phyloP scores from a whole-genome alignment of 2,888 invertebrate species.

The Spicauda simplicius region DNA sequence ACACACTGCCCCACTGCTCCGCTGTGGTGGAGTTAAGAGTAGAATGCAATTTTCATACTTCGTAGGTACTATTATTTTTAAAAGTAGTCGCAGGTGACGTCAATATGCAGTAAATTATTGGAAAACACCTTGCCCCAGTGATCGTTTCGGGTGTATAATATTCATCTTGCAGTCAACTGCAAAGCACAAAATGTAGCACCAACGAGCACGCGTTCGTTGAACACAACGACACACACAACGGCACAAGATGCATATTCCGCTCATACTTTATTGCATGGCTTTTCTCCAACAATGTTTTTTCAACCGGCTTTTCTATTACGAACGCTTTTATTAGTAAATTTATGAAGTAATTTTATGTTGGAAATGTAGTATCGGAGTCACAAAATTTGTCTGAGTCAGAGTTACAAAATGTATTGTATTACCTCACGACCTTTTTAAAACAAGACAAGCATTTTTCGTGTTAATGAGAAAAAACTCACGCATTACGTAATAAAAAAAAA shows the following conservation, averaged over 20 bases:
- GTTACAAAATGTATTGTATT: too few relatives aligned
- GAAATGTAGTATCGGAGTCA: too few relatives aligned
- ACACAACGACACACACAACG: conserved; percentile 63
- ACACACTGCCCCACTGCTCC: too few relatives aligned
- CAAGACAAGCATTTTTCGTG: too few relatives aligned
- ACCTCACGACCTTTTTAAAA: too few relatives aligned
- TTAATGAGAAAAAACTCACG: too few relatives aligned
- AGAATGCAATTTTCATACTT: too few relatives aligned
- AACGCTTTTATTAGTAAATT: neutral
- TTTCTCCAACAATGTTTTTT: conserved; percentile 9
- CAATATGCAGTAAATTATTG: conserved; percentile 21
- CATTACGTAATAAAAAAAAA: too few relatives aligned
- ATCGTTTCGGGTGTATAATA: conserved; percentile 17
- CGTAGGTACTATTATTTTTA: too few relatives aligned
- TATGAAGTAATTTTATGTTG: too few relatives aligned
- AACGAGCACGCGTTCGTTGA: conserved; percentile 31
- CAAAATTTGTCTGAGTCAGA: too few relatives aligned
- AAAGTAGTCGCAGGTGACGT: neutral
- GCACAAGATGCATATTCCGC: conserved; percentile 66
- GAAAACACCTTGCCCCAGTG: conserved; percentile 4
- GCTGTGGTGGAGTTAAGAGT: too few relatives aligned
- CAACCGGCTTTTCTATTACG: conserved; percentile 4
- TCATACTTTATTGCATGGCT: conserved; percentile 62
- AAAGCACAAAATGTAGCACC: conserved; percentile 41
- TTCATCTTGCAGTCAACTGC: conserved; percentile 19